A percentile compares a stretch with the other conserved stretches of the same genome.
Conservation (phyloP, 2,888 invertebrate species). For the Tipula confusa region DNA sequence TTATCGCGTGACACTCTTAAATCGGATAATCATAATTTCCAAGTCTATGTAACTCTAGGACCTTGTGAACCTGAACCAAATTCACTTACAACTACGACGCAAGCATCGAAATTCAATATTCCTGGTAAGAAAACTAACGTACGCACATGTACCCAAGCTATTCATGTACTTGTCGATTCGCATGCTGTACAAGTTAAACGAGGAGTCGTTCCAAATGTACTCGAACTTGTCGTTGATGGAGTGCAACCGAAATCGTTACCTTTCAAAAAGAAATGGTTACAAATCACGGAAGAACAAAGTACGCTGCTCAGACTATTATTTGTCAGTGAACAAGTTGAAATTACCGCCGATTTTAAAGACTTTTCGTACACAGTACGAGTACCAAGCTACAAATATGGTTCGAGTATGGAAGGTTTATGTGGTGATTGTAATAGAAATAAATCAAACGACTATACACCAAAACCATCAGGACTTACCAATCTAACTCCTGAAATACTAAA, state of each 20-base stretch:
- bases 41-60: constrained; percentile 62
- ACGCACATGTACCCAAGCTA: constrained; percentile 61
- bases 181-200: constrained; percentile 58
- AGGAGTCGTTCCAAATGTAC: constrained; percentile 43
- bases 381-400: constrained; percentile 68
- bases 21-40: constrained; percentile 42
- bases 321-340: constrained; percentile 67
- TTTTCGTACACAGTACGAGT: constrained; percentile 58
- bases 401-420: constrained; percentile 73
- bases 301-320: constrained; percentile 62
- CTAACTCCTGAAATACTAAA: constrained; percentile 29
- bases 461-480: constrained; percentile 46
- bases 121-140: constrained; percentile 39
- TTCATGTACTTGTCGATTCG: constrained; percentile 63
- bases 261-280: constrained; percentile 59
- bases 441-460: constrained; percentile 56
- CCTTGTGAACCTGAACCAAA: constrained; percentile 52
- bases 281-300: constrained; percentile 55
- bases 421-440: constrained; percentile 66
- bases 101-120: neutral
- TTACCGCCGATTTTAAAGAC: constrained; percentile 50
- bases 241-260: constrained; percentile 50
- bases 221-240: constrained; percentile 46
- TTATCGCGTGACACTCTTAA: constrained; percentile 65
- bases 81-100: neutral